Evolutionary conservation across 2,888 invertebrate genomes (phyloP).

Genomic region (Silvanus unidentatus): DNA sequence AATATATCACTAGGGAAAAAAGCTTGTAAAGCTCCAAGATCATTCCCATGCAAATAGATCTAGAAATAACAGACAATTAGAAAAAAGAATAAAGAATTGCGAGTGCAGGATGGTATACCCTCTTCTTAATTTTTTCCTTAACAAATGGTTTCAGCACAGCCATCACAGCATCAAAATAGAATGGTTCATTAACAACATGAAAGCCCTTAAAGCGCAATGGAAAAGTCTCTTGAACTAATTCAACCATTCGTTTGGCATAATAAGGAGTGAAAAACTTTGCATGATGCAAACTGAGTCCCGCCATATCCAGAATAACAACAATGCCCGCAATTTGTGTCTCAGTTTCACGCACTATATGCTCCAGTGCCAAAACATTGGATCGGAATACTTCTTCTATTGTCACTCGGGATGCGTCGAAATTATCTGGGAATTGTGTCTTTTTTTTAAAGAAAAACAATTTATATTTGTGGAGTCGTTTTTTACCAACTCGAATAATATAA

Average conservation of each 20-base stretch:
- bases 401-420: slow-evolving; percentile 46
- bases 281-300: slow-evolving; percentile 48
- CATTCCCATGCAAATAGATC: slow-evolving; percentile 53
- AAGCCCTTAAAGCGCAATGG: slow-evolving; percentile 48
- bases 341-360: slow-evolving; percentile 50
- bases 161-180: slow-evolving; percentile 49
- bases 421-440: slow-evolving; percentile 38
- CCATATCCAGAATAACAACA: slow-evolving; percentile 43
- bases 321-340: slow-evolving; percentile 57
- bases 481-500: slow-evolving; percentile 47
- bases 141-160: slow-evolving; percentile 78
- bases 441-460: slow-evolving; percentile 13
- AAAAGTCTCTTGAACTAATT: slow-evolving; percentile 49
- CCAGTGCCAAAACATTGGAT: slow-evolving; percentile 50
- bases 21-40: slow-evolving; percentile 51
- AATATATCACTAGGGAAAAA: slow-evolving; percentile 50
- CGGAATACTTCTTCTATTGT: slow-evolving; percentile 50
- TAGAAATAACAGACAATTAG: slow-evolving; percentile 20
- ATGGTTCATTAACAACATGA: slow-evolving; percentile 48
- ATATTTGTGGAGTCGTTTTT: slow-evolving; percentile 13
- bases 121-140: slow-evolving; percentile 68
- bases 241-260: slow-evolving; percentile 45
- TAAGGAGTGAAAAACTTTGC: slow-evolving; percentile 49
- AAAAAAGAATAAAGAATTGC: slow-evolving; percentile 7
- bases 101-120: slow-evolving; percentile 47